These are phyloP conservation scores for Cabera pusaria DNA, from an alignment of 2,888 invertebrate species.

Conservation along the genomic window DNA sequence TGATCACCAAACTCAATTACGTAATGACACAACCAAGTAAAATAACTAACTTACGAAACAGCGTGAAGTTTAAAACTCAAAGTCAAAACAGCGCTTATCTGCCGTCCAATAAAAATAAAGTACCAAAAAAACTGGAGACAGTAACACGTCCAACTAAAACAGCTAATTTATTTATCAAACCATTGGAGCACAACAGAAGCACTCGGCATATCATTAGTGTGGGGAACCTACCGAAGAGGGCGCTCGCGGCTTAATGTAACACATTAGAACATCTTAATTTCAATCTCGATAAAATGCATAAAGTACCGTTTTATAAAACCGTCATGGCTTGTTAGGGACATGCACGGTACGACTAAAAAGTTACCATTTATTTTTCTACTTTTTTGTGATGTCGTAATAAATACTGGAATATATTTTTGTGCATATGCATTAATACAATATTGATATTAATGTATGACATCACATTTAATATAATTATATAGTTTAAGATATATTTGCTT, in stretches of 20 bases:
- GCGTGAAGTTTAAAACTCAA: constrained; percentile 10
- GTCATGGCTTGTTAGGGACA: constrained; percentile 39
- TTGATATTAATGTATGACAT: no score
- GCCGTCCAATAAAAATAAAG: constrained; percentile 27
- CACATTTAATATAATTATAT: no score
- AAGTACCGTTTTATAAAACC: constrained; percentile 67
- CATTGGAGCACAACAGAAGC: constrained; percentile 23
- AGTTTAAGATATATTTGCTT: no score
- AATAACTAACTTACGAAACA: no score
- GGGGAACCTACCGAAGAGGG: no score
- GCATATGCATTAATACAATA: no score
- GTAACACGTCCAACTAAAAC: constrained; percentile 3
- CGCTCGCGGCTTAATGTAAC: constrained; percentile 41
- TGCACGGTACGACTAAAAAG: constrained; percentile 35
- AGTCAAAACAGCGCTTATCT: constrained; percentile 29
- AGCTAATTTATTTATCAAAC: constrained; percentile 46
- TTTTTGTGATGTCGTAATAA: no score
- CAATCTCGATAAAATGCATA: constrained; percentile 72
- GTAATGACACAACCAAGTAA: no score
- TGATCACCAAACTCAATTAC: no score
- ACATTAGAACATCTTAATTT: constrained; percentile 75
- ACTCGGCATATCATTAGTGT: constrained; percentile 19
- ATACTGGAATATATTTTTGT: no score
- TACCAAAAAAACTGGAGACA: not conserved
- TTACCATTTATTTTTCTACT: no score